Percentiles rank a stretch among this genome's conserved stretches.
These are phyloP conservation scores for Allobates femoralis DNA, from an alignment of 2,797 vertebrate species.

Conservation along the genomic window DNA sequence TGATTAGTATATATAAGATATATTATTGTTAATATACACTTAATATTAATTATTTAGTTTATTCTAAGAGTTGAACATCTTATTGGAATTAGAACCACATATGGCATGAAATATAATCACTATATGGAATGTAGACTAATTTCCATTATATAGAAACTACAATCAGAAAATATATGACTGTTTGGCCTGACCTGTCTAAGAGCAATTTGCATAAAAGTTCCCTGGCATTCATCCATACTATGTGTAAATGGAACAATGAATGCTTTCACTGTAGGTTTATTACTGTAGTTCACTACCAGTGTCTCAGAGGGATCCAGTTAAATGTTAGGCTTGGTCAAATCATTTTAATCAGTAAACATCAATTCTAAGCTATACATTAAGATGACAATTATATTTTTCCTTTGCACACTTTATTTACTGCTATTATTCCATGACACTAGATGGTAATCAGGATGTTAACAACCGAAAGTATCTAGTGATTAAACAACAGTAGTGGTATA, in stretches of 20 bases:
- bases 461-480: too few relatives aligned
- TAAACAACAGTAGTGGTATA: too few relatives aligned
- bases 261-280: slow-evolving; percentile 16
- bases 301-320: background rate
- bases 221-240: background rate
- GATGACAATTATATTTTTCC: background rate
- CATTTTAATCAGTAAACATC: background rate
- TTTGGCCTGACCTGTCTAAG: background rate
- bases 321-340: background rate
- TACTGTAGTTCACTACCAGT: background rate
- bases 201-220: background rate
- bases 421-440: background rate
- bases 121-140: background rate
- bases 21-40: too few relatives aligned
- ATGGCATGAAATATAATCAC: background rate
- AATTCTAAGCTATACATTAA: background rate
- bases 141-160: background rate
- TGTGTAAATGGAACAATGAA: background rate
- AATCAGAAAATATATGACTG: background rate
- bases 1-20: background rate
- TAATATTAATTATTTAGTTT: background rate
- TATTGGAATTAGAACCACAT: background rate
- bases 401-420: background rate
- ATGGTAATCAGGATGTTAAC: too few relatives aligned
- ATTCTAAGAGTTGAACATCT: background rate